Base-by-base conservation (phyloP, 2,888 invertebrate genomes). In the Tetrapedia diversipes region DNA sequence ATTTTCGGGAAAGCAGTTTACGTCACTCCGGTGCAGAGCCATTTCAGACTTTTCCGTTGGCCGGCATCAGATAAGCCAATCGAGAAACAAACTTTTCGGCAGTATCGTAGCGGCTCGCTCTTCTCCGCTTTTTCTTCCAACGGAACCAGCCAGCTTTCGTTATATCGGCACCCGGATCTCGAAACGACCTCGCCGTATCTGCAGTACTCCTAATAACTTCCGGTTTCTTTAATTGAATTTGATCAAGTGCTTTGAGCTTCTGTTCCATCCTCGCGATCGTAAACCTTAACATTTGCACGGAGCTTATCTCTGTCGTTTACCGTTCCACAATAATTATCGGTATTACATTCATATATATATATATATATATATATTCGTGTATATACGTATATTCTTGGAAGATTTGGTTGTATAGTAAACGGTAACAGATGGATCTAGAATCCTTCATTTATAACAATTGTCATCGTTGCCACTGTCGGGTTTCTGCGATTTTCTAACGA, bases 31-130 rank as follows among this genome's bases (percentile, higher is more conserved):
- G 39, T 47, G 71, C 79, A 67, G 75, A 81, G 66, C 76, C 81
- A 83, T 84, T 82, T 81, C 79, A 81, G 86, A 82, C 70, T 86
- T 82, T 69, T 74, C 65, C 73, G 79, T 80, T 83, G 82, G 77
- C 78, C 86, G 69, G 66, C 76, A 81, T 87, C 83, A 82, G 87
- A 87, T 87, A 87, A 87, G 83, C 86, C 80, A 80, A 76, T 67
- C 77, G 83, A 70, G 84, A 84, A 87, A 86, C 86, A 86, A 87
- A 88, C 81, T 88, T 87, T 86, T 85, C 82, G 74, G 74, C 77
- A 80, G 79, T 83, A 80, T 80, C 77, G 80, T 74, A 72, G 61
- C 76, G 45, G 45, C 37, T 4, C 45, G 27, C 74, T 77, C 59
- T 51, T 69, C 69, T 59, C 43, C 67, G 45, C 49, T 63, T 75